Conservation (phyloP, 2,888 invertebrate species). For the Thera obeliscata region DNA sequence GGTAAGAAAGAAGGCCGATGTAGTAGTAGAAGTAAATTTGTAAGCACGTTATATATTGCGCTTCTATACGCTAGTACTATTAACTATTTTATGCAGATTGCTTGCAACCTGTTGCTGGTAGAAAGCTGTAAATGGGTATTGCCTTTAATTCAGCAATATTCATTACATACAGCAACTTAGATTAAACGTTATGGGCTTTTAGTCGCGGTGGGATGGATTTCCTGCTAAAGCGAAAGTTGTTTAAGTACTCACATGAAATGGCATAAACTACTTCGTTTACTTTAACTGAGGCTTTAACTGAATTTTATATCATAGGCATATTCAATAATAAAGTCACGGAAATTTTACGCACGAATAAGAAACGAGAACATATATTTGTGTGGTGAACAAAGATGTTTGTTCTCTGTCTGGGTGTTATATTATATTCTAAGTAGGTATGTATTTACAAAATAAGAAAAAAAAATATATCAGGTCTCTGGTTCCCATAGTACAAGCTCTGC, state of each 20-base stretch:
- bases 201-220: slow-evolving; percentile 33
- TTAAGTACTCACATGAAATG: slow-evolving; percentile 20
- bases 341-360: slow-evolving; percentile 13
- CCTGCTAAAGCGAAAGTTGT: slow-evolving; percentile 34
- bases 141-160: slow-evolving; percentile 29
- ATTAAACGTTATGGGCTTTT: slow-evolving; percentile 29
- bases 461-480: too few species aligned
- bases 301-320: slow-evolving; percentile 1
- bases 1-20: too few species aligned
- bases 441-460: too few species aligned
- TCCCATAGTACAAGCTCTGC: too few species aligned
- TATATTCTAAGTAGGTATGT: too few species aligned
- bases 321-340: neutral
- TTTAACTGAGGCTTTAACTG: slow-evolving; percentile 2
- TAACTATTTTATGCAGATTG: slow-evolving; percentile 19
- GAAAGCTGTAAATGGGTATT: slow-evolving; percentile 39
- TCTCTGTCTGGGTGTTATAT: too few species aligned
- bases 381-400: too few species aligned
- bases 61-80: slow-evolving; percentile 15
- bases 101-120: slow-evolving; percentile 37
- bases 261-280: slow-evolving; percentile 6
- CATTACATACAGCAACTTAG: slow-evolving; percentile 26
- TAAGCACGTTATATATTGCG: slow-evolving; percentile 7
- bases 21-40: too few species aligned
- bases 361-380: neutral